Evolutionary conservation across 2,888 invertebrate species (phyloP).

Genomic region (Hirtodrosophila cameraria): DNA sequence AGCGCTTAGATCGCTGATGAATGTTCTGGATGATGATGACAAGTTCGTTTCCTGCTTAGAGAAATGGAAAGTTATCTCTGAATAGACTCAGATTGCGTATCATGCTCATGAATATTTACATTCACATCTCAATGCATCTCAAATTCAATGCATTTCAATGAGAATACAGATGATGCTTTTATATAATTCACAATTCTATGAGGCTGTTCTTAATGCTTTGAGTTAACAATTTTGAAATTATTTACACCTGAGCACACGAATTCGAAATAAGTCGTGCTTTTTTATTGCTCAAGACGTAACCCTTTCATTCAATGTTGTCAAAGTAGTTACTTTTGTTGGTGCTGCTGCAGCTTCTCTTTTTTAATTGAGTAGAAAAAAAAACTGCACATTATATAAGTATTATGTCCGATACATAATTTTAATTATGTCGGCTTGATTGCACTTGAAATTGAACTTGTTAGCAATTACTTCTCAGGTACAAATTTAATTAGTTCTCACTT

Average conservation of each 20-base stretch:
- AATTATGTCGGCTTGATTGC: no score
- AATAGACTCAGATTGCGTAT: conserved; percentile 25
- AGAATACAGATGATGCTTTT: conserved; percentile 36
- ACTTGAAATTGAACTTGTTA: no score
- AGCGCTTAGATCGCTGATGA: conserved; percentile 7
- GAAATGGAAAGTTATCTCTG: conserved; percentile 14
- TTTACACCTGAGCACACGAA: conserved; percentile 54
- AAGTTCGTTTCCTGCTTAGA: conserved; percentile 8
- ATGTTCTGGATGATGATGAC: conserved; percentile 8
- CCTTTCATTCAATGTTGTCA: no score
- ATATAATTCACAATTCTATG: conserved; percentile 39
- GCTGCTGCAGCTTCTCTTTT: no score
- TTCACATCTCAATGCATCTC: conserved; percentile 26
- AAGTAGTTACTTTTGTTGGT: no score
- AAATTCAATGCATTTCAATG: conserved; percentile 38
- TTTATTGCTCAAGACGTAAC: neutral
- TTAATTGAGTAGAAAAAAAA: no score
- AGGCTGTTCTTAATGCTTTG: conserved; percentile 21
- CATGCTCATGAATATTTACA: conserved; percentile 28
- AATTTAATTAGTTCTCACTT: no score
- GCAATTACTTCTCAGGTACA: no score
- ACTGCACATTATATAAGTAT: no score
- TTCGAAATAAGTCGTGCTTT: conserved; percentile 38
- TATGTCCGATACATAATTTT: no score
- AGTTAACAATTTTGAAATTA: conserved; percentile 35